Conservation (phyloP, 1,140 invertebrate genomes). For the Ectropis grisescens region DNA sequence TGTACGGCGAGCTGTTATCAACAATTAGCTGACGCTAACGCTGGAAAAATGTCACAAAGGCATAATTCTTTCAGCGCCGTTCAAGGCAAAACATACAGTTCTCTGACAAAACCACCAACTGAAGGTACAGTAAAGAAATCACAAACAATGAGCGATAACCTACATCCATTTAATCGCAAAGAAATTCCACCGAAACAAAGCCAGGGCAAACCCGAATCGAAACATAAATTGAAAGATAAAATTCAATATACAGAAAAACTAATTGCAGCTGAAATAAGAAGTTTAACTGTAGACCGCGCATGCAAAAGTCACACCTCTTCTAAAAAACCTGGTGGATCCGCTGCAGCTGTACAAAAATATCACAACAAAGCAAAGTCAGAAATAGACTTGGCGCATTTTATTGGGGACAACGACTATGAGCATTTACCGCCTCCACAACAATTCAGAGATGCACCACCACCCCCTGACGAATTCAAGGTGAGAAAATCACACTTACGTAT, state of each 20-base stretch:
- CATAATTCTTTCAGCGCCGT: conserved; percentile 67
- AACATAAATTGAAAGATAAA: conserved; percentile 56
- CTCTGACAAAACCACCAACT: conserved; percentile 31
- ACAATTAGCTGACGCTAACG: conserved; percentile 26
- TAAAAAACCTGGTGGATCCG: conserved; percentile 24
- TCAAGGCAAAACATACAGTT: conserved; percentile 44
- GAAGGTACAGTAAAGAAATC: conserved; percentile 59
- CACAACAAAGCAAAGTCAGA: conserved; percentile 71
- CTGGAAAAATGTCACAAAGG: conserved; percentile 46
- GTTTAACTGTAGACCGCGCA: conserved; percentile 57
- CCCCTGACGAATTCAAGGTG: conserved; percentile 78
- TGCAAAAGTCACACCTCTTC: conserved; percentile 37
- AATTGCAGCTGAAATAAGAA: conserved; percentile 63
- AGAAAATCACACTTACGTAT: conserved; percentile 4
- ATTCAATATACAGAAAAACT: conserved; percentile 68
- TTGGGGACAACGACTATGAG: conserved; percentile 76
- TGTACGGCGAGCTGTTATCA: conserved; percentile 51
- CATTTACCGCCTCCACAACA: conserved; percentile 87
- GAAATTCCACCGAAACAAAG: conserved; percentile 49
- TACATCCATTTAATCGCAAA: conserved; percentile 66
- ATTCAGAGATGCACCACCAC: conserved; percentile 84
- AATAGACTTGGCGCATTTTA: conserved; percentile 65
- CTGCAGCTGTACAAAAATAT: conserved; percentile 37
- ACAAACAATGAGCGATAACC: conserved; percentile 53
- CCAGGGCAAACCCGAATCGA: conserved; percentile 38